These are phyloP conservation scores for Oncorhynchus masou DNA, from an alignment of 2,113 vertebrate genomes.

Conservation along the genomic window DNA sequence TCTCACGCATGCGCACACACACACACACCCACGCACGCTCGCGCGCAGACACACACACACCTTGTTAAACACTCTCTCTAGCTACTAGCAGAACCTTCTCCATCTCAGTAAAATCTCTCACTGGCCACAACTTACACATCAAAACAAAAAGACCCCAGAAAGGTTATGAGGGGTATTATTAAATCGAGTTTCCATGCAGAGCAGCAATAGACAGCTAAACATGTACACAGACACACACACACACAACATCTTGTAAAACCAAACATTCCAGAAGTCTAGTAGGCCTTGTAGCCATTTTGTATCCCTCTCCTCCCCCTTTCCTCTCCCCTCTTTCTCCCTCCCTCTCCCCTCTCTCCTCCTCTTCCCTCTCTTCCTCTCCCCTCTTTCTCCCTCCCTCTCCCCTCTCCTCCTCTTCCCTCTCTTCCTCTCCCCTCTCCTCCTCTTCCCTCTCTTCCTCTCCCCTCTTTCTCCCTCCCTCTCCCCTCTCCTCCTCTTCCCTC, in stretches of 20 bases:
- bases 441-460: no score
- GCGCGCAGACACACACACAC: background rate
- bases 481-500: background rate
- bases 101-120: background rate
- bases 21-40: background rate
- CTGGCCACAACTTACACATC: background rate
- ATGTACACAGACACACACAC: background rate
- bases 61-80: no score
- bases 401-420: background rate
- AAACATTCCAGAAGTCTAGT: background rate
- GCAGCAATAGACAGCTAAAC: background rate
- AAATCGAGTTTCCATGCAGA: background rate
- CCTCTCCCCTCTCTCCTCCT: background rate
- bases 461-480: no score
- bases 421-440: background rate
- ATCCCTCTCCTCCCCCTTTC: background rate
- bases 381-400: background rate
- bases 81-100: no score
- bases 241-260: background rate
- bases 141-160: background rate
- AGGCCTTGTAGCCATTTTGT: constrained; percentile 18
- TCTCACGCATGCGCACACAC: no score
- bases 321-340: no score
- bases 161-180: no score
- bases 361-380: background rate